Conservation (phyloP, 2,888 invertebrate genomes). For the Drosophila neutralis region DNA sequence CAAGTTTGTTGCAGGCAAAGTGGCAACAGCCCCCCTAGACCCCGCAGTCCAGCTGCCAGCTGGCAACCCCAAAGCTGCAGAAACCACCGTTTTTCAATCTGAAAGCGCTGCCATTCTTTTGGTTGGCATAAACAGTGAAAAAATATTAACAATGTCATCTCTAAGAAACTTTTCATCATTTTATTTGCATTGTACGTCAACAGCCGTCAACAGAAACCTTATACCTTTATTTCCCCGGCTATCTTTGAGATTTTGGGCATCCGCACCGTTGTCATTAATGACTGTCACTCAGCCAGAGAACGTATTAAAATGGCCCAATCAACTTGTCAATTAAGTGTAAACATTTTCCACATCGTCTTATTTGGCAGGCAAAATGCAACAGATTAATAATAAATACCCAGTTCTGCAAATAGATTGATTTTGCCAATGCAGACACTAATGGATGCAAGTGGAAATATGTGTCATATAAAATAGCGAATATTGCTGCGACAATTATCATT, state of each 20-base stretch:
- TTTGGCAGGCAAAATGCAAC: neutral
- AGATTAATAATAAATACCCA: slow-evolving; percentile 1
- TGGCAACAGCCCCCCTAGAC: neutral
- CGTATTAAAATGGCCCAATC: slow-evolving; percentile 5
- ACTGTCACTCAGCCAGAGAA: slow-evolving; percentile 1
- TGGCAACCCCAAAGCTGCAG: neutral
- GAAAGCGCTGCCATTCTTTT: neutral
- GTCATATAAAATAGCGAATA: neutral
- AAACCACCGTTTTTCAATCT: slow-evolving; percentile 4
- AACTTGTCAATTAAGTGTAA: slow-evolving; percentile 10
- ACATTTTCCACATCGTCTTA: neutral
- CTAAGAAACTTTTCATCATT: slow-evolving; percentile 8
- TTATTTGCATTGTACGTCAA: slow-evolving; percentile 5
- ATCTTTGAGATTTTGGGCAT: neutral
- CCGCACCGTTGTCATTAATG: slow-evolving; percentile 10
- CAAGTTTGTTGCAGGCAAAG: slow-evolving; percentile 54
- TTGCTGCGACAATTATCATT: neutral
- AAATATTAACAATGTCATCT: slow-evolving; percentile 36
- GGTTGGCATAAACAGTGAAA: slow-evolving; percentile 47
- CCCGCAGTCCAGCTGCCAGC: neutral
- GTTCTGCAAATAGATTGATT: slow-evolving; percentile 2
- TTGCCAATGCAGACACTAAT: neutral
- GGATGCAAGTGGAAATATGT: neutral
- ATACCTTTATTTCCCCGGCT: neutral
- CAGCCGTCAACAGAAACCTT: neutral